Conservation (phyloP, 2,113 vertebrate species). For the Merops nubicus region DNA sequence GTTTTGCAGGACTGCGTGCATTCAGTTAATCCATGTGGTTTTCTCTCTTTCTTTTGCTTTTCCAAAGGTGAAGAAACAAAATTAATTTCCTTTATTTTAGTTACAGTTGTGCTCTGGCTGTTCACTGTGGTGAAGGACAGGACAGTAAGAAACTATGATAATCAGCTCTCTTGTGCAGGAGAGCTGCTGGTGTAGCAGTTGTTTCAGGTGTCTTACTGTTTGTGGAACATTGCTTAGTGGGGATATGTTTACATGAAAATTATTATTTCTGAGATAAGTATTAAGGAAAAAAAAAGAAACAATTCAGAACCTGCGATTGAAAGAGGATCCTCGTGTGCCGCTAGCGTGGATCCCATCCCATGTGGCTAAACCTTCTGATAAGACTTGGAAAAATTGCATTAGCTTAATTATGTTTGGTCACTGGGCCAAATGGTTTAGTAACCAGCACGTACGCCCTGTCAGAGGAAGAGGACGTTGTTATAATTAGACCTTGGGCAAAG, state of each 20-base stretch:
- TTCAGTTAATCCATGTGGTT: neutral
- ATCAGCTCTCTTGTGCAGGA: neutral
- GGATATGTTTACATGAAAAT: neutral
- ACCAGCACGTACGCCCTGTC: conserved; percentile 37
- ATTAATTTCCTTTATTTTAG: neutral
- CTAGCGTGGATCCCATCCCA: neutral
- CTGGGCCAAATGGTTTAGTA: conserved; percentile 54
- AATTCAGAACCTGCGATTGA: neutral
- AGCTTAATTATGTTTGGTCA: conserved; percentile 55
- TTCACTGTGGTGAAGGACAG: neutral
- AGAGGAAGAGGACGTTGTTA: conserved; percentile 48
- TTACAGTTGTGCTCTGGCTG: neutral
- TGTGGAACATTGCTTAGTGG: neutral
- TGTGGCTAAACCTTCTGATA: conserved; percentile 39
- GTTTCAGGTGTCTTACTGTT: neutral
- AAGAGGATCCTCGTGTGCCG: neutral
- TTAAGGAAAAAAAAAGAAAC: neutral
- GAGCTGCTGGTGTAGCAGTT: neutral
- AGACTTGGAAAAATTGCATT: conserved; percentile 45
- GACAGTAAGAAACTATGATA: neutral
- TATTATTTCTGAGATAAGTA: neutral
- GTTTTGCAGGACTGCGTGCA: neutral
- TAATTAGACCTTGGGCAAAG: conserved; percentile 55
- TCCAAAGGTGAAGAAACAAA: neutral
- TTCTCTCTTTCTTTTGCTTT: neutral